Evolutionary conservation across 1,140 invertebrate genomes (phyloP).

Genomic region (Plectrocnemia conspersa): DNA sequence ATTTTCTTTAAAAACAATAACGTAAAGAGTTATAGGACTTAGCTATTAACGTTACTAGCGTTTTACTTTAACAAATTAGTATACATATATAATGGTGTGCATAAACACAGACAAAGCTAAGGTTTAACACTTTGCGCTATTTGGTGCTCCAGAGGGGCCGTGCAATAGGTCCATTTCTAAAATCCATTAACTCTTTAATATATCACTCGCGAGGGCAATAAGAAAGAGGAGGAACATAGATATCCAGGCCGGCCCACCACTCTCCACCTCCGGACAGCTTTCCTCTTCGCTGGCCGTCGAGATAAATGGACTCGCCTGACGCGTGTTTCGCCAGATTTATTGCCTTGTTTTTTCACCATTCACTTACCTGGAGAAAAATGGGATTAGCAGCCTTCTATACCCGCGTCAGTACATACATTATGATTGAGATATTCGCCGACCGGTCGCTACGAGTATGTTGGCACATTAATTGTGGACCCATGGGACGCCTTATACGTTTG

Average conservation of each 20-base stretch:
- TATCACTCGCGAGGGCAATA: constrained; percentile 5
- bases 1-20: no score
- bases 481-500: background rate
- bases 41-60: no score
- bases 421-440: constrained; percentile 17
- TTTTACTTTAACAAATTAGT: no score
- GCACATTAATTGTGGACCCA: constrained; percentile 5
- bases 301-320: constrained; percentile 24
- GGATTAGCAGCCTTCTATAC: constrained; percentile 19
- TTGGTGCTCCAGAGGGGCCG: no score
- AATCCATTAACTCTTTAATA: constrained; percentile 27
- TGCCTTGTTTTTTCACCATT: constrained; percentile 26
- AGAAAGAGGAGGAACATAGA: constrained; percentile 3
- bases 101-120: no score
- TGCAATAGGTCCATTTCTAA: constrained; percentile 17
- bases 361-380: constrained; percentile 25
- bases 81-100: no score
- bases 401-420: constrained; percentile 10
- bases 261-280: background rate
- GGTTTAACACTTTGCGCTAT: no score
- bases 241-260: background rate
- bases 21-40: no score
- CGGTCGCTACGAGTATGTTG: background rate
- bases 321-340: constrained; percentile 22
- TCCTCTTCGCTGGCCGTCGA: background rate